Conservation (phyloP, 2,888 invertebrate species). For the Endotricha flammealis region DNA sequence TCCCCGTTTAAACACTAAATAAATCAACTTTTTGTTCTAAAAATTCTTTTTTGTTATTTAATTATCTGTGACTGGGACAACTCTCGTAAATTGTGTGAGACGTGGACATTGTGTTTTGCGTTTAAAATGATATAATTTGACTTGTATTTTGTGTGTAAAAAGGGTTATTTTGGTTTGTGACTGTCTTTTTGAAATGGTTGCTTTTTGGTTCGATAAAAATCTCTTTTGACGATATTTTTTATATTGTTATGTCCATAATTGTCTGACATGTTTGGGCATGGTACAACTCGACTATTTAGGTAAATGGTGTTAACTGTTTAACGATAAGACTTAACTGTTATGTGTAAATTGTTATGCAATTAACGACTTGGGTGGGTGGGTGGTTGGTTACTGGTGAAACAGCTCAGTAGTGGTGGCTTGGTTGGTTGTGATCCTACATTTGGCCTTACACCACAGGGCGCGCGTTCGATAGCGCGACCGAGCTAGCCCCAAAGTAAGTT, state of each 20-base stretch:
- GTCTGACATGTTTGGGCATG: background rate
- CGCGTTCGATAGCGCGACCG: too few relatives aligned
- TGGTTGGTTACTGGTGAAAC: too few relatives aligned
- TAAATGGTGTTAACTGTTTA: background rate
- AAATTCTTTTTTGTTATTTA: conserved; percentile 61
- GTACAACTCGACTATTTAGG: background rate
- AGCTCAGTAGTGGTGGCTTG: too few relatives aligned
- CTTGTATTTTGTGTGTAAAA: background rate
- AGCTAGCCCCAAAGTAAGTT: too few relatives aligned
- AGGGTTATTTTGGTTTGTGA: conserved; percentile 1
- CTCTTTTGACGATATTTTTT: conserved; percentile 9
- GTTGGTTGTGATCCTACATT: too few relatives aligned
- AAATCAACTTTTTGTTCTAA: conserved; percentile 44
- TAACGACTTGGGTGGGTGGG: too few relatives aligned
- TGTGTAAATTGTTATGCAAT: too few relatives aligned
- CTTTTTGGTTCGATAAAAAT: conserved; percentile 7
- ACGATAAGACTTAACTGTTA: too few relatives aligned
- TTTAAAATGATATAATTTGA: background rate
- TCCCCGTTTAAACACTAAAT: conserved; percentile 29
- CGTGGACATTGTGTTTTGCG: conserved; percentile 8
- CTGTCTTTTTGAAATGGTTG: background rate
- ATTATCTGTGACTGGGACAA: conserved; percentile 57
- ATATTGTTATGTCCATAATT: conserved; percentile 2
- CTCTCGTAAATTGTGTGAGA: conserved; percentile 50
- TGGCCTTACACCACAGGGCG: too few relatives aligned